Evolutionary conservation across 2,888 invertebrate species (phyloP), one percentile per base, ranked within the genome.

Genomic region (Xestia rhomboidea): DNA sequence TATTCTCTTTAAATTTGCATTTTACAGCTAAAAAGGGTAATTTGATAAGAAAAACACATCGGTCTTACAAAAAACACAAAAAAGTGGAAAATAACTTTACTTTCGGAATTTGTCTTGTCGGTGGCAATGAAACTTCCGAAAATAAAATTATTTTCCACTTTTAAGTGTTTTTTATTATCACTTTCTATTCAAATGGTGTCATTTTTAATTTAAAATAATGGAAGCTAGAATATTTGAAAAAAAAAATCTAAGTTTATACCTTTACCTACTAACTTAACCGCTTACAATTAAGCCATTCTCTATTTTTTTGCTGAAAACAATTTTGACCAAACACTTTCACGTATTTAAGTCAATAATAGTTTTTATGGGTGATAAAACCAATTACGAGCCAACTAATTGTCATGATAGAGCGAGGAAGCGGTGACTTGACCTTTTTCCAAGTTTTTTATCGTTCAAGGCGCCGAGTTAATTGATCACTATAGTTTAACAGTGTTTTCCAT

Each of bases 381-480:
- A 89, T 90, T 87, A 87, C 83, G 81, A 81, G 49, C 44, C 57
- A 83, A 85, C 88, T 92, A 91, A 92, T 91, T 92, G 91, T 87
- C 85, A 87, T 89, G 91, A 87, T 85, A 90, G 90, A 92, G 89
- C 90, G 91, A 93, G 93, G 94, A 94, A 94, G 91, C 90, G 77
- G 85, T 82, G 79, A 83, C 81, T 83, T 92, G 93, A 93, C 93
- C 93, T 93, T 93, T 93, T 90, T 88, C 85, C 77, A 82, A 87
- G 87, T 92, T 93, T 93, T 87, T 92, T 91, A 88, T 84, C 79
- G 79, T 84, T 91, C 92, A 92, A 92, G 92, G 92, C 89, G 89
- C 83, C 82, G 73, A 80, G 80, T 80, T 90, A 89, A 89, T 90
- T 83, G 89, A 89, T 90, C 85, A 87, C 77, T 70, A 24, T 84